phyloP scores from a whole-genome alignment of 2,888 invertebrate species.

The Hylaea fasciaria region DNA sequence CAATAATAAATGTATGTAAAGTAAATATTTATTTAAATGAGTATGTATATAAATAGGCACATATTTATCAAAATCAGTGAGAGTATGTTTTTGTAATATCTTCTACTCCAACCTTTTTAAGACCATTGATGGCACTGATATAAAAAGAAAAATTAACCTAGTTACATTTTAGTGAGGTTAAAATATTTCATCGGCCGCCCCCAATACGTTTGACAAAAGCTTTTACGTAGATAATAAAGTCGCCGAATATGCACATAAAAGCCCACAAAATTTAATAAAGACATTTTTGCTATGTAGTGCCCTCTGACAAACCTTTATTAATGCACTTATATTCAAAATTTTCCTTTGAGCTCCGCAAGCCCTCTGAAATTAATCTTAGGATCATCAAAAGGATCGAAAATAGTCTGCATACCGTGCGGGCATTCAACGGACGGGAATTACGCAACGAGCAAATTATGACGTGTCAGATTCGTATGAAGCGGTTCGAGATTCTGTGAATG shows the following conservation, averaged over 20 bases:
- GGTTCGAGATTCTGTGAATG: conserved; percentile 16
- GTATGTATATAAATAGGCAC: too few relatives aligned
- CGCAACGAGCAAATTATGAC: conserved; percentile 65
- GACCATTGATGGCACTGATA: too few relatives aligned
- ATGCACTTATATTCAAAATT: conserved; percentile 83
- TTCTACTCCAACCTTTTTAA: too few relatives aligned
- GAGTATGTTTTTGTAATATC: too few relatives aligned
- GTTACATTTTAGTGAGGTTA: conserved; percentile 45
- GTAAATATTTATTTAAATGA: too few relatives aligned
- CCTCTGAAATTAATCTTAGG: conserved; percentile 81
- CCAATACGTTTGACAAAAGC: conserved; percentile 64
- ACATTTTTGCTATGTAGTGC: conserved; percentile 75
- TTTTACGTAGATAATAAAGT: conserved; percentile 70
- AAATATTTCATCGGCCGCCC: conserved; percentile 51
- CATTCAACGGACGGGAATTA: conserved; percentile 60
- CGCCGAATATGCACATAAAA: conserved; percentile 73
- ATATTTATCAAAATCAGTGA: too few relatives aligned
- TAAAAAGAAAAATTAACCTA: conserved; percentile 24
- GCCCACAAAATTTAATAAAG: conserved; percentile 80
- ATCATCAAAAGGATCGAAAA: conserved; percentile 79
- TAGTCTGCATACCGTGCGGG: conserved; percentile 72
- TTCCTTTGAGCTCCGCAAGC: conserved; percentile 75
- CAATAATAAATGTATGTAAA: too few relatives aligned
- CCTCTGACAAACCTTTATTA: conserved; percentile 78
- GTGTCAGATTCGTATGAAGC: conserved; percentile 61